Evolutionary conservation across 2,797 vertebrate species (phyloP).

Genomic region (Arrhamphus sclerolepis): DNA sequence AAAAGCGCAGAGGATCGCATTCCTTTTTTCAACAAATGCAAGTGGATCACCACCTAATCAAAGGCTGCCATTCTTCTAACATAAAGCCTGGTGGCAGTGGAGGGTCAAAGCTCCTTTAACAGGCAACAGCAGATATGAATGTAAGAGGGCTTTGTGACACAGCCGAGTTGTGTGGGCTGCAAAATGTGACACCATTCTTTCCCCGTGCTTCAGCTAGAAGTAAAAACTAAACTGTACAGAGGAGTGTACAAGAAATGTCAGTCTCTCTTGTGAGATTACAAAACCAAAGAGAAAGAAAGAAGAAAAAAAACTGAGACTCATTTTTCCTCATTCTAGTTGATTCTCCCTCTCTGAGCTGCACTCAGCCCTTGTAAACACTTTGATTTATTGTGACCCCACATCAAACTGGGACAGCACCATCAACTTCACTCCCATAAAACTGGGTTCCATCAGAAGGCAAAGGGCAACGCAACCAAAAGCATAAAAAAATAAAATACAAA

Average conservation of each 20-base stretch:
- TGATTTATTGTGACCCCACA: constrained; percentile 49
- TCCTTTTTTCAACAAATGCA: constrained; percentile 46
- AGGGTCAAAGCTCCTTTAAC: constrained; percentile 72
- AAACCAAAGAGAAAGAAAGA: constrained; percentile 8
- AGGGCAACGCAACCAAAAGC: background rate
- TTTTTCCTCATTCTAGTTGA: constrained; percentile 8
- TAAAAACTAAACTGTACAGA: constrained; percentile 23
- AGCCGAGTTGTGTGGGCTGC: constrained; percentile 58
- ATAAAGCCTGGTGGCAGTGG: constrained; percentile 61
- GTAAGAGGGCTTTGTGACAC: constrained; percentile 69
- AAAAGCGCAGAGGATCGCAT: constrained; percentile 41
- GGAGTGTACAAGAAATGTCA: constrained; percentile 36
- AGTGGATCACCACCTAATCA: constrained; percentile 71
- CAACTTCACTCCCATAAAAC: constrained; percentile 13
- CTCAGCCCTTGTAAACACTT: constrained; percentile 57
- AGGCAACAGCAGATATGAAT: constrained; percentile 62
- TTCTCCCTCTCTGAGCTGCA: constrained; percentile 16
- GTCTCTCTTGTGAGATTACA: constrained; percentile 1
- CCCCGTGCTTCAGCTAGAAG: constrained; percentile 43
- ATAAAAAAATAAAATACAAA: background rate
- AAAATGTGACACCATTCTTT: constrained; percentile 67
- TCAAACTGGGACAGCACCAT: constrained; percentile 7
- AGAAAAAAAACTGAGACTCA: constrained; percentile 28
- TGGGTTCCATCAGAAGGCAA: constrained; percentile 10
- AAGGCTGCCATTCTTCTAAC: constrained; percentile 74